A percentile compares a stretch with the other conserved stretches of the same genome.
Evolutionary conservation across 2,797 vertebrate species (phyloP).

Genomic region (Tolypeutes matacus): DNA sequence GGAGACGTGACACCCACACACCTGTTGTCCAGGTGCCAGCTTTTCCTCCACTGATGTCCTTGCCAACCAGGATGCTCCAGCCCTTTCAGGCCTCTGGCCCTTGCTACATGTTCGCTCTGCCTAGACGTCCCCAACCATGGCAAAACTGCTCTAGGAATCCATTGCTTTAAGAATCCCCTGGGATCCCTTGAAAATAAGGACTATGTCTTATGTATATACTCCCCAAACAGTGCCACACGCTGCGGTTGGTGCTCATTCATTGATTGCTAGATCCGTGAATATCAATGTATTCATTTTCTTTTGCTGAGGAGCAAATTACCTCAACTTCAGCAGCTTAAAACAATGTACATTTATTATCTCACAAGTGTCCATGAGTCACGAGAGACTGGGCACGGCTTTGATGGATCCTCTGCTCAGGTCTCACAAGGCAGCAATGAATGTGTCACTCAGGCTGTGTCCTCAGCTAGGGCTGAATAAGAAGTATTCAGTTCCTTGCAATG

Average conservation of each 20-base stretch:
- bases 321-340: neutral
- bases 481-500: neutral
- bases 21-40: neutral
- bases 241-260: neutral
- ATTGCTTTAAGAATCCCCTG: neutral
- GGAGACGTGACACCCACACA: neutral
- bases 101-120: neutral
- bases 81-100: neutral
- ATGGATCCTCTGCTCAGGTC: neutral
- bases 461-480: neutral
- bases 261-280: neutral
- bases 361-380: neutral
- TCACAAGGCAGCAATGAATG: neutral
- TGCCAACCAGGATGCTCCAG: neutral
- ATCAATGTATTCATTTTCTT: neutral
- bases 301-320: neutral
- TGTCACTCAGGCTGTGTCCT: neutral
- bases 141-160: neutral
- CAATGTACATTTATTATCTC: neutral
- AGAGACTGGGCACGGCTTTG: neutral
- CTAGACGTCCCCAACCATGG: neutral
- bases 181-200: neutral
- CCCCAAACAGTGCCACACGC: too few species aligned
- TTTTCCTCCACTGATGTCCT: neutral
- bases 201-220: neutral